phyloP scores from a whole-genome alignment of 2,888 invertebrate genomes.

The Oxyscelio sp. region DNA sequence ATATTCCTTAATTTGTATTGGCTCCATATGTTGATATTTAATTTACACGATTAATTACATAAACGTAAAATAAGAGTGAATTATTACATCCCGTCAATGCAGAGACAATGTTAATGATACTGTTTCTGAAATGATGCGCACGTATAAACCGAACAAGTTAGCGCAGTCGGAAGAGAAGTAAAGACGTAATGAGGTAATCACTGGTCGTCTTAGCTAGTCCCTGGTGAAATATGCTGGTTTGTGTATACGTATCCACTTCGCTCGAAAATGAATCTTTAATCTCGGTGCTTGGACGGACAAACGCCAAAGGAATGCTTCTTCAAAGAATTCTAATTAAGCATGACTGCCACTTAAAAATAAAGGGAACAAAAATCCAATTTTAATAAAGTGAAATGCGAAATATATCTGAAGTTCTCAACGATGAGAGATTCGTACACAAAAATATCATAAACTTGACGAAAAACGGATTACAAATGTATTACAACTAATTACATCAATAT shows the following conservation, averaged over 20 bases:
- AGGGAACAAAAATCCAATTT: too few species aligned
- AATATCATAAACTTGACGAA: too few species aligned
- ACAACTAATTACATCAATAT: too few species aligned
- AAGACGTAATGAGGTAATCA: conserved; percentile 76
- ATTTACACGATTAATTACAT: background rate
- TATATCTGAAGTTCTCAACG: too few species aligned
- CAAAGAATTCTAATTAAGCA: conserved; percentile 36
- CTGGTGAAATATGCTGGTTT: conserved; percentile 57
- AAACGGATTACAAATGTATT: too few species aligned
- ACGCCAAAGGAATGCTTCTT: conserved; percentile 48
- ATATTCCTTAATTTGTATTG: too few species aligned
- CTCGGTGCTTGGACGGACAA: conserved; percentile 43
- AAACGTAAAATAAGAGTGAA: conserved; percentile 9
- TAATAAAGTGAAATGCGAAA: too few species aligned
- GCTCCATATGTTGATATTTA: background rate
- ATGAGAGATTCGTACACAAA: too few species aligned
- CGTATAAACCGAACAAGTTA: conserved; percentile 50
- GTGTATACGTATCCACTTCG: conserved; percentile 43
- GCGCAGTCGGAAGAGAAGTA: conserved; percentile 65
- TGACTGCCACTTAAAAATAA: too few species aligned
- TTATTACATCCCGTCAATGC: conserved; percentile 21
- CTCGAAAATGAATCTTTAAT: conserved; percentile 67
- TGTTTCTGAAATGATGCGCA: conserved; percentile 32
- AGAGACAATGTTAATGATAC: conserved; percentile 46
- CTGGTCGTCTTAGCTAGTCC: conserved; percentile 48